Evolutionary conservation across 2,113 vertebrate species (phyloP), one percentile per base, ranked within the genome.

Genomic region (Actinemys pallida): DNA sequence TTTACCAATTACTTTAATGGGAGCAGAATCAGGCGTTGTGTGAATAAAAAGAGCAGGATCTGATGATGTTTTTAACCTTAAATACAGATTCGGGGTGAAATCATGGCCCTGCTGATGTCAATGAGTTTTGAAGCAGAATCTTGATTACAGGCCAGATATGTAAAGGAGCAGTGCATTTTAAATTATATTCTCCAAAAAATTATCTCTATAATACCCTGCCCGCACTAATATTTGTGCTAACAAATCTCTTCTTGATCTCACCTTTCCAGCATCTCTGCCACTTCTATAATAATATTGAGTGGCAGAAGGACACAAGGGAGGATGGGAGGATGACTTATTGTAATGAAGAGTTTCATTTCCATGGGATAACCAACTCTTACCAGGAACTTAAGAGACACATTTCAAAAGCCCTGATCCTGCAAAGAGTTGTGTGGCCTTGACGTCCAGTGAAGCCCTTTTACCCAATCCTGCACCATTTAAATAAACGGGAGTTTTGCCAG

Each of bases 161-260:
- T 31, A 72, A 85, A 81, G 39, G 1, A n/a, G 49, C 1, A 1
- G 6, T 35, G 10, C n/a, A 22, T 4, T 59, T 59, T 19, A 1
- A 5, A 11, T 5, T 10, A 17, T 31, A 49, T 25, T 52, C 56
- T 7, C 54, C 8, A 0, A 4, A 25, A 25, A 14, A 65, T 3
- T 76, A 31, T 69, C 27, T 86, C 65, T 25, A 0, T 0, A 20
- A n/a, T 2, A 25, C 7, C 86, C 11, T 13, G 1, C 84, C 25
- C 29, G 11, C 35, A 0, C 0, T 54, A 80, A 24, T 14, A 27
- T 17, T 13, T 0, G 1, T 4, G 25, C 22, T 29, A 87, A 88
- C 65, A 87, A 81, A 83, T 14, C n/a, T 35, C 45, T 31, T 47
- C 87, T 35, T 11, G 22, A 90, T 81, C 83, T 85, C 82, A 78